phyloP scores from a whole-genome alignment of 2,888 invertebrate species.

The Orgyia antiqua region DNA sequence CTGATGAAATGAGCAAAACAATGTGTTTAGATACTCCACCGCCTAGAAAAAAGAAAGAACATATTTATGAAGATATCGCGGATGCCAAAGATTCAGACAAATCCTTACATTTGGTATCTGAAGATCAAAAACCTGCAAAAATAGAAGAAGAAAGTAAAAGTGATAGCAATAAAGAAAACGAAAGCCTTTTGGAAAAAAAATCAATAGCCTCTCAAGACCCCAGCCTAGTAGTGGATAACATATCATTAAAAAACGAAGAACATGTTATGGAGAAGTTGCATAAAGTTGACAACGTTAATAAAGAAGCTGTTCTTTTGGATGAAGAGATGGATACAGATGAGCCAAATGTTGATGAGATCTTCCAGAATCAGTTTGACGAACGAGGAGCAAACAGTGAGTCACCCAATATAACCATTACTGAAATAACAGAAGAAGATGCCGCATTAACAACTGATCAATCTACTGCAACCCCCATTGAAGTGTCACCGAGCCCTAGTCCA shows the following conservation, averaged over 20 bases:
- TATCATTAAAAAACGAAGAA: constrained; percentile 51
- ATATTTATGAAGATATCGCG: constrained; percentile 81
- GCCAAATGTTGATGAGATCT: constrained; percentile 64
- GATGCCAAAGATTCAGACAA: constrained; percentile 60
- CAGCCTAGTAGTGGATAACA: constrained; percentile 61
- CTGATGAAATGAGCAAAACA: constrained; percentile 72
- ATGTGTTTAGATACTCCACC: constrained; percentile 61
- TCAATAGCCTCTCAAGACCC: constrained; percentile 69
- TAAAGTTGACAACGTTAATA: constrained; percentile 46
- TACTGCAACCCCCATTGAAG: constrained; percentile 53
- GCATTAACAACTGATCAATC: constrained; percentile 44
- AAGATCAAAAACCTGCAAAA: constrained; percentile 50
- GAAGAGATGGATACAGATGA: constrained; percentile 64
- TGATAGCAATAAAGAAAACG: constrained; percentile 61
- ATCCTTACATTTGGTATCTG: constrained; percentile 67
- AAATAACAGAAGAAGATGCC: constrained; percentile 62
- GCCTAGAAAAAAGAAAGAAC: constrained; percentile 75
- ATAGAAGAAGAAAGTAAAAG: constrained; percentile 40
- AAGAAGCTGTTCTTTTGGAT: constrained; percentile 55
- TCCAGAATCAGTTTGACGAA: constrained; percentile 62
- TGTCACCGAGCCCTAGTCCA: constrained; percentile 65
- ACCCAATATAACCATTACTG: constrained; percentile 70
- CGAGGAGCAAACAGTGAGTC: constrained; percentile 50
- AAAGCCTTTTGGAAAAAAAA: constrained; percentile 62
- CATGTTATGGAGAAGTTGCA: constrained; percentile 69